Base-by-base conservation (phyloP, 2,888 invertebrate species). In the Drosophila prolongata region DNA sequence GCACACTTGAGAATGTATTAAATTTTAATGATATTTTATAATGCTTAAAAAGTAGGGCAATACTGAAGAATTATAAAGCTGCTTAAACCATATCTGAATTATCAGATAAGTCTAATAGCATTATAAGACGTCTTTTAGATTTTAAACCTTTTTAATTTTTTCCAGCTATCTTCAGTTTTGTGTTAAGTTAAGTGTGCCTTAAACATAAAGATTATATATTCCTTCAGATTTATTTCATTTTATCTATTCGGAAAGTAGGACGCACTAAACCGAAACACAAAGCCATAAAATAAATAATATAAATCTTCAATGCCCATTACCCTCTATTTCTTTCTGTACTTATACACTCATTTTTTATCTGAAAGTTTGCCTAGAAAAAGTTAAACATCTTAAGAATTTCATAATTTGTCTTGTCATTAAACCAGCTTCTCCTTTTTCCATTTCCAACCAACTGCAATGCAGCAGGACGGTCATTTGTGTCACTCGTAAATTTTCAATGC, bases 321-420 rank as follows among this genome's bases (percentile, higher is more conserved):
- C 30, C 6, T 6, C 35, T 16, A 13, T 35, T 6, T 13, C 10
- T 35, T 16, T 6, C 6, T 34, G 6, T 35, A 4, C 13, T 16
- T 11, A 8, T 19, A 49, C 35, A 35, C 35, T 35, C 35, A 19
- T 49, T 49, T 49, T 19, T 4, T 13, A 35, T 49, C 16, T 34
- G 49, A 53, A 11, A 35, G 16, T 11, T 62, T 44, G 65, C 50
- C 44, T 53, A 52, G 35, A 19, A 13, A 19, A 13, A 24, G 13
- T 79, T 75, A 83, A 87, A 59, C 73, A 76, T 75, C 84, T 80
- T 80, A 78, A 77, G 81, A 85, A 81, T 76, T 85, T 79, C 86
- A 85, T 85, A 78, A 87, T 84, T 87, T 85, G 79, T 78, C 82
- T 85, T 84, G 84, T 83, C 84, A 84, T 83, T 83, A 87, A 74